Evolutionary conservation across 1,140 invertebrate species (phyloP), one percentile per base, ranked within the genome.

Genomic region (Brachionus sp.): DNA sequence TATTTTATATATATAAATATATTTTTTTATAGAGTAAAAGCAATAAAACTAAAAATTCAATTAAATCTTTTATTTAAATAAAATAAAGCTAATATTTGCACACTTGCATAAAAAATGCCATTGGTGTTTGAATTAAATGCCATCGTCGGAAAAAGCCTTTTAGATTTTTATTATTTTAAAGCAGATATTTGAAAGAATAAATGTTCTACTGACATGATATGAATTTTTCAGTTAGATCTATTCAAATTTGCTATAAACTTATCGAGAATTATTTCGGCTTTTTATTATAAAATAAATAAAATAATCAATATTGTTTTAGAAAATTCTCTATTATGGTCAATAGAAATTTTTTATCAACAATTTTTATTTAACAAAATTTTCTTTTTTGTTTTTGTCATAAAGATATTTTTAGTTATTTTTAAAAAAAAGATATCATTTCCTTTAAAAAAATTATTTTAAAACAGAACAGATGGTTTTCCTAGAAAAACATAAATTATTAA

Each of bases 61-160:
- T 57, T 57, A 57, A 57, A 57, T 57, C 50, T 57, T 23, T 57
- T 57, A 57, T 57, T 57, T 57, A 57, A 57, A 57, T 57, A 57
- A 57, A 53, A 57, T 57, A 57, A 57, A 57, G 50, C 50, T 7
- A 57, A 57, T 57, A 57, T 57, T 57, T 57, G 50, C 16, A 16
- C 50, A 57, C 50, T 57, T 57, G 50, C 50, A 57, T 57, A 57
- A 57, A 29, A 57, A 57, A 57, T 57, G 50, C 50, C 50, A 57
- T 57, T 57, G 50, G 50, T 57, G 50, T 23, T 57, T 57, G 50
- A 57, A 57, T 57, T 9, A 57, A 57, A 57, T 57, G 50, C 50
- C 50, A 57, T 57, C 16, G 50, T 57, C 50, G 50, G 50, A 57
- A 57, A 19, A 19, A 57, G 19, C 7, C 50, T 57, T 57, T 19